Base-by-base conservation (phyloP, 2,797 vertebrate genomes). In the Pogonophryne albipinna region DNA sequence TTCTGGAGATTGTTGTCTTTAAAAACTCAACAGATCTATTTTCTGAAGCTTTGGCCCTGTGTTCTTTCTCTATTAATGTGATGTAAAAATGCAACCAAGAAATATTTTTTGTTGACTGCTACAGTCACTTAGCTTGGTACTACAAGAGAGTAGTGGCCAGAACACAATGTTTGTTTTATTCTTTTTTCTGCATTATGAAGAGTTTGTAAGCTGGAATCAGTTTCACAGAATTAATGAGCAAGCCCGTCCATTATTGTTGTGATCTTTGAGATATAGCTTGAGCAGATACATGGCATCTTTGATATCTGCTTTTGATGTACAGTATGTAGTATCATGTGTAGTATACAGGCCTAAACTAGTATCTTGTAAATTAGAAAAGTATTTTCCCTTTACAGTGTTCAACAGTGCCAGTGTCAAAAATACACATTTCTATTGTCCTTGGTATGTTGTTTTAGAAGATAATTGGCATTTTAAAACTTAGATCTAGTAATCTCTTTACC, bases 231-330 rank as follows among this genome's bases (percentile, higher is more conserved):
- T 11, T 44, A 20, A 71, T 53, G 19, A 52, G 19, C 6, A 61
- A 53, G 14, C 51, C 56, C 11, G 14, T 27, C 50, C 55, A 3
- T 52, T 44, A 47, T 38, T 53, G 27, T 52, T 49, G 61, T 63
- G 13, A 34, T 69, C 56, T 57, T 46, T 66, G 74, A 62, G 65
- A 55, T 34, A 20, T 71, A 38, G 34, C 34, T 38, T 6, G 2
- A 38, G 34, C 34, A 38, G 34, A 3, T 31, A 5, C n/a, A 12
- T 17, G 12, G 4, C 23, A 10, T 31, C 19, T 27, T 59, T 27
- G 6, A 13, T 4, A 46, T 31, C 19, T 2, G 8, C 59, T 8
- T 10, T 47, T 10, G 11, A 17, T 11, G 45, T 61, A 46, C 17
- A 27, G 10, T 46, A 44, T 41, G 41, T 16, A 16, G 42, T 34